phyloP scores from a whole-genome alignment of 2,888 invertebrate genomes.

The Laspeyria flexula region DNA sequence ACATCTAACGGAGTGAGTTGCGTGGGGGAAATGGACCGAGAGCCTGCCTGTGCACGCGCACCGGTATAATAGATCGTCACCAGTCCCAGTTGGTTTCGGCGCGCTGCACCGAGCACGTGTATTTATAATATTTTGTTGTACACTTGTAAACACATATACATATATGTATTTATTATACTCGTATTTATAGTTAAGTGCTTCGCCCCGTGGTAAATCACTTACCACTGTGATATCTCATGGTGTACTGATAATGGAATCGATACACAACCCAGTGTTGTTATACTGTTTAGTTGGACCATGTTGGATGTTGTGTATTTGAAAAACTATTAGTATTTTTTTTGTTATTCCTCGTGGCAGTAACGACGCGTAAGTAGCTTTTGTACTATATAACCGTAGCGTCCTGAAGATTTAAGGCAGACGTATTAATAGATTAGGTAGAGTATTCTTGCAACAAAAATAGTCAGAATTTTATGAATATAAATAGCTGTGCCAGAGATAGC shows the following conservation, averaged over 20 bases:
- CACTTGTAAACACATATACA: constrained; percentile 45
- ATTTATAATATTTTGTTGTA: constrained; percentile 66
- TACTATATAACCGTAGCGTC: constrained; percentile 1
- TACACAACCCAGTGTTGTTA: constrained; percentile 40
- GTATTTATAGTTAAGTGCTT: constrained; percentile 49
- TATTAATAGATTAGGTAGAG: constrained; percentile 25
- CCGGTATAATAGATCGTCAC: constrained; percentile 81
- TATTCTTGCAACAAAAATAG: constrained; percentile 21
- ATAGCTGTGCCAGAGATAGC: constrained; percentile 28
- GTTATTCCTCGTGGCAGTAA: constrained; percentile 30
- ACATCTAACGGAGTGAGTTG: constrained; percentile 80
- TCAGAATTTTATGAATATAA: constrained; percentile 23
- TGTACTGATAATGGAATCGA: constrained; percentile 54
- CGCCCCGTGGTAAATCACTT: constrained; percentile 24
- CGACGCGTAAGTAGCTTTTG: constrained; percentile 34
- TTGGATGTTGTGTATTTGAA: constrained; percentile 41
- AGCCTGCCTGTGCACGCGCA: constrained; percentile 79
- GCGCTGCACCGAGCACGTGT: constrained; percentile 81
- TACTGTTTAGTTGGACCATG: constrained; percentile 30
- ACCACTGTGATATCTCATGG: constrained; percentile 38
- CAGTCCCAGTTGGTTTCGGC: constrained; percentile 84
- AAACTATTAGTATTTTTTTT: constrained; percentile 28
- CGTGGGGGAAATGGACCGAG: constrained; percentile 85
- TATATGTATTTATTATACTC: constrained; percentile 13
- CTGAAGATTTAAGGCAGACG: neutral